Evolutionary conservation across 2,888 invertebrate genomes (phyloP).

Genomic region (Amblyteles armatorius): DNA sequence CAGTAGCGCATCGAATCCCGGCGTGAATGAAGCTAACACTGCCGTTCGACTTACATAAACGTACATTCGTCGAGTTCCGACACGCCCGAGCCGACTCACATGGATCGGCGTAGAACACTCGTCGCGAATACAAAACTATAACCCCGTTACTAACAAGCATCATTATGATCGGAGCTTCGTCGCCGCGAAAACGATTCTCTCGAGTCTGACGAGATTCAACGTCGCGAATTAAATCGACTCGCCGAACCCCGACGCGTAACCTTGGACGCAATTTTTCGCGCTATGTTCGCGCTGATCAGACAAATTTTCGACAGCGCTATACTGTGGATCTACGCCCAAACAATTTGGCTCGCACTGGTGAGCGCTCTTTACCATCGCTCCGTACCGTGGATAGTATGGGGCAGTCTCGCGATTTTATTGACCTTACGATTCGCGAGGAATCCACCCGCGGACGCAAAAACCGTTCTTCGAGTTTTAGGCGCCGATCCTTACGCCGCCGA

Average conservation of each 20-base stretch:
- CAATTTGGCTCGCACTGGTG: conserved; percentile 71
- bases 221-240: conserved; percentile 2
- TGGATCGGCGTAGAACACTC: not conserved
- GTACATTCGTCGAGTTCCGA: not conserved
- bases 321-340: conserved; percentile 78
- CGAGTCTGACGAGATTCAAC: not conserved
- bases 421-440: conserved; percentile 75
- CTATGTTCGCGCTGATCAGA: conserved; percentile 70
- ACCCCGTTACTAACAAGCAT: not conserved
- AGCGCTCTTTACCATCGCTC: conserved; percentile 76
- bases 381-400: conserved; percentile 81
- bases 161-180: not conserved
- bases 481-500: conserved; percentile 75
- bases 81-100: not conserved
- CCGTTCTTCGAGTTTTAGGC: conserved; percentile 79
- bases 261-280: not conserved
- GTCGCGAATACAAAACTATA: not conserved
- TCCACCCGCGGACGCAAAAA: conserved; percentile 74
- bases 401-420: conserved; percentile 73
- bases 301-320: conserved; percentile 73
- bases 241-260: not conserved
- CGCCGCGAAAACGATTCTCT: not conserved
- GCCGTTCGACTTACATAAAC: no score
- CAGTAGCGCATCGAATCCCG: no score
- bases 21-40: no score